Base-by-base conservation (phyloP, 2,797 vertebrate genomes). In the Melanotaenia boesemani region DNA sequence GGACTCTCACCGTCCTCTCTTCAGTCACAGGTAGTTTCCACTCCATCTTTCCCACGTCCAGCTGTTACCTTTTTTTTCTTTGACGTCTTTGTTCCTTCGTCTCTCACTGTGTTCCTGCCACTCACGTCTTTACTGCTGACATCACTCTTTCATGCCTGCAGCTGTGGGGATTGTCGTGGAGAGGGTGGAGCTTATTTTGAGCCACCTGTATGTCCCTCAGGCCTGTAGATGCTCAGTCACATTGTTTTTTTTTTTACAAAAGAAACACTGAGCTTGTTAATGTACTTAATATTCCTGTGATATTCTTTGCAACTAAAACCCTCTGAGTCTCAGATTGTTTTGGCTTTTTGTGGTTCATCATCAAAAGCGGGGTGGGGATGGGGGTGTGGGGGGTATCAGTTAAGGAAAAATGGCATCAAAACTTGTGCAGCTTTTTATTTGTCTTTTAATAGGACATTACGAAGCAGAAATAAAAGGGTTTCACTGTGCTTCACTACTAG, bases 1-100 rank as follows among this genome's bases (percentile, higher is more conserved):
- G 79, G 83, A 83, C 79, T 68, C 34, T 46, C 60, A 76, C 13
- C 80, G 75, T 71, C 64, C 62, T 72, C 64, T 32, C 34, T 67
- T 71, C 57, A 64, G 20, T 73, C 70, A 28, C 36, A 44, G 24
- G n/a, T 56, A 26, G 34, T 28, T 66, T 64, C 79, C 16, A 74
- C 44, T 77, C 57, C 41, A 28, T 55, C 30, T 59, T 52, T 39
- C 62, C 44, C 44, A 28, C n/a, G 11, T 75, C 54, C 13, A 28
- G 11, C 70, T 74, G 71, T 70, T 41, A 58, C 39, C 60, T 57
- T 77, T n/a, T 56, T 39, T 62, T 11, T 60, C 22, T n/a, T n/a
- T 61, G 57, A 62, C 55, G 24, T 71, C 37, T 18, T 67, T 64
- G 0, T 64, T 52, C 24, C n/a, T 44, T 69, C 65, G 68, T 52